phyloP scores from a whole-genome alignment of 2,113 vertebrate genomes.

The Tinamus guttatus region DNA sequence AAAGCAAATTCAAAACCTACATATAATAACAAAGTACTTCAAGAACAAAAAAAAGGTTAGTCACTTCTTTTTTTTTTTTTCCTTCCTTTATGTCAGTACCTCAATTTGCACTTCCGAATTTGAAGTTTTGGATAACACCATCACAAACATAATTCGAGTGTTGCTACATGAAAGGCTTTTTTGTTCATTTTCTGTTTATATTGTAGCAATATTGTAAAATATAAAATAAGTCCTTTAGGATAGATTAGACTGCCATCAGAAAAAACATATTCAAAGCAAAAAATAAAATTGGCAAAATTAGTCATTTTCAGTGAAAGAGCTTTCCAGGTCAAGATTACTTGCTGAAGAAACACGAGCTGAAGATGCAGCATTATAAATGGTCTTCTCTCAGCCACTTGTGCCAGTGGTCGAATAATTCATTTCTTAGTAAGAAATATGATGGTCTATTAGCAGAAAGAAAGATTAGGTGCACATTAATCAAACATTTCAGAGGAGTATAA shows the following conservation, averaged over 20 bases:
- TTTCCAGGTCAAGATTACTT: constrained; percentile 69
- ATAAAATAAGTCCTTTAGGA: constrained; percentile 43
- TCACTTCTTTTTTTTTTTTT: not conserved
- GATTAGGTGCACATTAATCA: constrained; percentile 77
- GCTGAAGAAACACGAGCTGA: constrained; percentile 50
- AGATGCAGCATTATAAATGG: constrained; percentile 73
- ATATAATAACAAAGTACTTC: not conserved
- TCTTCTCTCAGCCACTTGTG: constrained; percentile 69
- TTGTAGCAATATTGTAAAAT: not conserved
- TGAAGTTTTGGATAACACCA: not conserved
- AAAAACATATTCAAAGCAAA: constrained; percentile 68
- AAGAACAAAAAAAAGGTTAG: not conserved
- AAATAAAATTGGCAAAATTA: constrained; percentile 67
- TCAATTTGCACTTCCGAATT: not conserved
- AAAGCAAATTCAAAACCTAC: not conserved
- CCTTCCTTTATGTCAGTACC: not conserved
- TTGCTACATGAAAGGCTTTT: not conserved
- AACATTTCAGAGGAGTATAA: constrained; percentile 60
- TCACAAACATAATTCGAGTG: not conserved
- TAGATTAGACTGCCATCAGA: constrained; percentile 57
- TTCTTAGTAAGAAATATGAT: constrained; percentile 74
- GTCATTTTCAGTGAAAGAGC: constrained; percentile 61
- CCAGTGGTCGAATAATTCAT: constrained; percentile 63
- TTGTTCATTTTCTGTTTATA: not conserved
- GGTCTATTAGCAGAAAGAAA: constrained; percentile 75